Evolutionary conservation across 1,140 invertebrate species (phyloP), one percentile per base, ranked within the genome.

Genomic region (Harlomillsia oculata): DNA sequence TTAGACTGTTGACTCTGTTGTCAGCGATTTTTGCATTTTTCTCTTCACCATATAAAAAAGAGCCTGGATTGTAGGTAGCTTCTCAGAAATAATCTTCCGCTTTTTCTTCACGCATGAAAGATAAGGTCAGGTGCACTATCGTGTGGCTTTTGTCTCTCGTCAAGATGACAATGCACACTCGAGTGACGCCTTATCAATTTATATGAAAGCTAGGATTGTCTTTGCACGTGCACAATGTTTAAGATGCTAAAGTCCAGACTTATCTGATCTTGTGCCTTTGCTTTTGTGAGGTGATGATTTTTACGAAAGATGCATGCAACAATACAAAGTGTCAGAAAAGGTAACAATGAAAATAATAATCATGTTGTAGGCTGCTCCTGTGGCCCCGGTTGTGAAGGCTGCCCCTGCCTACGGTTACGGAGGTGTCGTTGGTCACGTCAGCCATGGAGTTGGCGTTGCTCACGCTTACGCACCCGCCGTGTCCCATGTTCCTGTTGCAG

Each of bases 371-470:
- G n/a, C n/a, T n/a, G n/a, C 30, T 37, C 46, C 32, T 25, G 50
- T 25, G 8, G 45, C 52, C 14, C 52, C 52, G 11, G 53, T 55
- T 3, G 37, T 55, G 18, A 55, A 55, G 16, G 53, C 53, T 11
- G 39, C 44, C 21, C 39, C 51, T 29, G 23, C 50, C 4, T 16
- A 23, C 1, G 21, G 13, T 37, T 26, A 41, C 16, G 39, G 39
- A 41, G 13, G 14, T 36, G 18, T 23, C 25, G 25, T 28, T 16
- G 20, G n/a, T 48, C 34, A 48, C 16, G 45, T 41, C 8, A 13
- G 25, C 16, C 21, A 50, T 26, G 46, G 46, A 11, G 28, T 32
- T 20, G 28, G 32, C 6, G 6, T 29, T n/a, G 5, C 23, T 49
- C 34, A 56, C 16, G 23, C 21, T 29, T 21, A 28, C 20, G 41